Conservation (phyloP, 2,888 invertebrate genomes). For the Nephrotoma flavescens region DNA sequence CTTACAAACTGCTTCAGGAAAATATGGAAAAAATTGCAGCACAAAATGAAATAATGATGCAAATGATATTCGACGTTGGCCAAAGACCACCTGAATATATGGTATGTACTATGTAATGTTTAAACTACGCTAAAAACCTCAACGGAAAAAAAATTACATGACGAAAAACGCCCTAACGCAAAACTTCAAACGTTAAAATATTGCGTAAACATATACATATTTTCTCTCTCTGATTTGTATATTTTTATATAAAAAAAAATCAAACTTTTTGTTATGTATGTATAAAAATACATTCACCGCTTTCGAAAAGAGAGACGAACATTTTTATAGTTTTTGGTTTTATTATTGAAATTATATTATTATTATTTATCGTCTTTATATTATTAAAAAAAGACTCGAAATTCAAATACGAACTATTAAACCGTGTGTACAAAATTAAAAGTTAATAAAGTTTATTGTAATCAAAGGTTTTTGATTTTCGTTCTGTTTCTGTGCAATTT, state of each 20-base stretch:
- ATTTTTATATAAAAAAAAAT: background rate
- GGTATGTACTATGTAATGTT: too few relatives aligned
- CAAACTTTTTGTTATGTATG: background rate
- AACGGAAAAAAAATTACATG: too few relatives aligned
- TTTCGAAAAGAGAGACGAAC: background rate
- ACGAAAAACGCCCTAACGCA: background rate
- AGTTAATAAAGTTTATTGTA: background rate
- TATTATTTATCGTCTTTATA: background rate
- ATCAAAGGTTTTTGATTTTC: background rate
- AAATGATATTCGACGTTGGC: too few relatives aligned
- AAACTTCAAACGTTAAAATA: background rate
- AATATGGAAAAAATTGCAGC: too few relatives aligned
- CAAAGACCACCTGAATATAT: too few relatives aligned
- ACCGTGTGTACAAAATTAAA: background rate
- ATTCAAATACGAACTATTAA: background rate
- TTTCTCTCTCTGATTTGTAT: background rate
- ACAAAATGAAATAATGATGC: too few relatives aligned
- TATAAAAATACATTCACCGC: background rate
- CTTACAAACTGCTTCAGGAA: too few relatives aligned
- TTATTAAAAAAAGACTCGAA: background rate
- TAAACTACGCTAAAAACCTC: too few relatives aligned
- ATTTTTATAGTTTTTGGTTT: background rate
- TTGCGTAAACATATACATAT: background rate
- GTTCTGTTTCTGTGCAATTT: background rate
- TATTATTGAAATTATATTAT: background rate